Evolutionary conservation across 2,888 invertebrate species (phyloP).

Genomic region (Pseudanteris insignis): DNA sequence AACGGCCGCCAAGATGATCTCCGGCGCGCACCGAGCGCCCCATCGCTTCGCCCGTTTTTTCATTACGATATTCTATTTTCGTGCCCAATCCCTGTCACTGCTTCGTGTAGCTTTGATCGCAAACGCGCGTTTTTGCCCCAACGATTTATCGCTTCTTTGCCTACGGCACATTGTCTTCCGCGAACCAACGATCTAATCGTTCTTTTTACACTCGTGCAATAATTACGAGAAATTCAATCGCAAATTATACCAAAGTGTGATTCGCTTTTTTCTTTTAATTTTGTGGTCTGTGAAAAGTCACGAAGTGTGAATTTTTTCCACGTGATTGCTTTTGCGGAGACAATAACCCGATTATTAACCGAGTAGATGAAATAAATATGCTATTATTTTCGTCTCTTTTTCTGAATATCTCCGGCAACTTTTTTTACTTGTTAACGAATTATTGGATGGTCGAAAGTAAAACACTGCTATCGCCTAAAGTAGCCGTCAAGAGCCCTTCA

Average conservation of each 20-base stretch:
- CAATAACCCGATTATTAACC: too few relatives aligned
- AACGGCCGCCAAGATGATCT: conserved; percentile 23
- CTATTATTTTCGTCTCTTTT: too few relatives aligned
- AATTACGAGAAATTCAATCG: conserved; percentile 2
- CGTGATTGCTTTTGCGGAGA: too few relatives aligned
- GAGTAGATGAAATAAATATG: too few relatives aligned
- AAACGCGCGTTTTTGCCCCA: neutral
- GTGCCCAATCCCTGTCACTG: conserved; percentile 4
- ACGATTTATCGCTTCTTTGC: conserved; percentile 1
- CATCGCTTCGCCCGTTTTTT: neutral
- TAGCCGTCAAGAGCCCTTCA: too few relatives aligned
- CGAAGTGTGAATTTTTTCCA: too few relatives aligned
- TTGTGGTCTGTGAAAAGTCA: conserved; percentile 1
- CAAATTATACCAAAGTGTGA: neutral
- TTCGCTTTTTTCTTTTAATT: conserved; percentile 2
- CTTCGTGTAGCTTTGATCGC: neutral
- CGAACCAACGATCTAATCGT: neutral
- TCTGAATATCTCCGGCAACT: too few relatives aligned
- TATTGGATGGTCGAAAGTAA: too few relatives aligned
- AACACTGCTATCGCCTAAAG: too few relatives aligned
- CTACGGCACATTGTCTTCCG: neutral
- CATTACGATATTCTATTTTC: conserved; percentile 20
- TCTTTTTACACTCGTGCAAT: conserved; percentile 8
- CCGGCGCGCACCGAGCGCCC: conserved; percentile 2
- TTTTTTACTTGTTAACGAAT: too few relatives aligned